These are phyloP conservation scores for Harpagifer antarcticus DNA, from an alignment of 2,797 vertebrate genomes.

Conservation along the genomic window DNA sequence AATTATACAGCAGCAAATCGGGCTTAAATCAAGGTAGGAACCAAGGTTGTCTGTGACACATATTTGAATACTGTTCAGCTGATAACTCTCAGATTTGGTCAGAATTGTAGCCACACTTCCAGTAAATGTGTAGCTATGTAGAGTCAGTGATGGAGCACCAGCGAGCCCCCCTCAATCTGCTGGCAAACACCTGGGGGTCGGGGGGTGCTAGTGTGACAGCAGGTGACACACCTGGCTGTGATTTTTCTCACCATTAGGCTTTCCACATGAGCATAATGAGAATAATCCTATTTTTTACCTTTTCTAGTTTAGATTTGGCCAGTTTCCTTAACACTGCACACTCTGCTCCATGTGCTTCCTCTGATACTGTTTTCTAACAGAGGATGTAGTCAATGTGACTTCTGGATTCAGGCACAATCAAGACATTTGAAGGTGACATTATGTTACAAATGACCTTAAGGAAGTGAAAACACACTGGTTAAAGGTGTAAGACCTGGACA, in stretches of 20 bases:
- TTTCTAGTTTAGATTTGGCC: no score
- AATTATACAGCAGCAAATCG: neutral
- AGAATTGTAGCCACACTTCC: neutral
- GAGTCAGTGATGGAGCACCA: constrained; percentile 35
- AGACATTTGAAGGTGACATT: no score
- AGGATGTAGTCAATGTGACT: no score
- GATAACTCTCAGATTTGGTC: constrained; percentile 10
- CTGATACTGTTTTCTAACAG: no score
- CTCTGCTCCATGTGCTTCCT: no score
- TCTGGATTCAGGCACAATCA: no score
- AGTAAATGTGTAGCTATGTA: neutral
- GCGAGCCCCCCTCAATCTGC: constrained; percentile 46
- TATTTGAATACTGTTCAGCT: neutral
- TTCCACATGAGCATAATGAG: constrained; percentile 39
- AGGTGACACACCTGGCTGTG: constrained; percentile 69
- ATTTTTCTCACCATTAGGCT: constrained; percentile 24
- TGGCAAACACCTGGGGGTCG: constrained; percentile 33
- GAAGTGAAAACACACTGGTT: no score
- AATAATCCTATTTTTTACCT: neutral
- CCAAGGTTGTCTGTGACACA: constrained; percentile 7
- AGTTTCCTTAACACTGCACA: no score
- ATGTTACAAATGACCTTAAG: no score
- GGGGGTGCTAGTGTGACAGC: constrained; percentile 49
- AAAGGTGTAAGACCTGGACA: no score
- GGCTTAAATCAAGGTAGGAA: neutral